Percentiles rank a stretch among this genome's conserved stretches.
Evolutionary conservation across 2,888 invertebrate species (phyloP).

Genomic region (Tiphia femorata): DNA sequence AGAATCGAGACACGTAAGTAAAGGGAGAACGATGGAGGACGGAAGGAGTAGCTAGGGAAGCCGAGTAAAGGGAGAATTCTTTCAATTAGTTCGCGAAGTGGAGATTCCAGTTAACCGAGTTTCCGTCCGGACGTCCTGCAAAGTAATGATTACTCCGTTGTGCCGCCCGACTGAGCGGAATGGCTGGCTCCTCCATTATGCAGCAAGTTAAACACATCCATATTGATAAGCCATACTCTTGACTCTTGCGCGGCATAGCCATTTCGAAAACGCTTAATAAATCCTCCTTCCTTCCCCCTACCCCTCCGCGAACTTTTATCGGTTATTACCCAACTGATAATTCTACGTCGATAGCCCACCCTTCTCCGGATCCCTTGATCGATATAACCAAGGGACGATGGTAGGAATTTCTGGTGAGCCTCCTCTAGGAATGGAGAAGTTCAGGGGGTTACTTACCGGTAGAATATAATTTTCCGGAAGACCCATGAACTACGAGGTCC

Average conservation of each 20-base stretch:
- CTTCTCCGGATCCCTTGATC: too few species aligned
- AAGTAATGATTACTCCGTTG: conserved; percentile 45
- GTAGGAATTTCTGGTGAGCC: too few species aligned
- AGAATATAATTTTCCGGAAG: too few species aligned
- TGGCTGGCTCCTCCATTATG: conserved; percentile 50
- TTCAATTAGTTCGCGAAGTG: conserved; percentile 50
- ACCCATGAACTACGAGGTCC: too few species aligned
- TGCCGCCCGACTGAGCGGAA: conserved; percentile 22
- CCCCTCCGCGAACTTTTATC: not conserved
- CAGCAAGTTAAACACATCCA: conserved; percentile 56
- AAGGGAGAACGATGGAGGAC: too few species aligned
- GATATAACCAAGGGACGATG: too few species aligned
- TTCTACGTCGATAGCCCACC: not conserved
- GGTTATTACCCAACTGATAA: not conserved
- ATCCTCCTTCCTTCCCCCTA: conserved; percentile 10
- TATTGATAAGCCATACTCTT: conserved; percentile 51
- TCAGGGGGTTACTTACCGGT: too few species aligned
- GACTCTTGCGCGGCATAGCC: conserved; percentile 15
- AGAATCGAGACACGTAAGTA: not conserved
- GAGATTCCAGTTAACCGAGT: conserved; percentile 45
- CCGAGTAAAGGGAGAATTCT: conserved; percentile 34
- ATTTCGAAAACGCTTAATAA: conserved; percentile 25
- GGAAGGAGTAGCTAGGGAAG: not conserved
- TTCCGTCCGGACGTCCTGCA: conserved; percentile 34
- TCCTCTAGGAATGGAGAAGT: too few species aligned